Conservation (phyloP, 2,113 vertebrate genomes). For the Pelusios castaneus region DNA sequence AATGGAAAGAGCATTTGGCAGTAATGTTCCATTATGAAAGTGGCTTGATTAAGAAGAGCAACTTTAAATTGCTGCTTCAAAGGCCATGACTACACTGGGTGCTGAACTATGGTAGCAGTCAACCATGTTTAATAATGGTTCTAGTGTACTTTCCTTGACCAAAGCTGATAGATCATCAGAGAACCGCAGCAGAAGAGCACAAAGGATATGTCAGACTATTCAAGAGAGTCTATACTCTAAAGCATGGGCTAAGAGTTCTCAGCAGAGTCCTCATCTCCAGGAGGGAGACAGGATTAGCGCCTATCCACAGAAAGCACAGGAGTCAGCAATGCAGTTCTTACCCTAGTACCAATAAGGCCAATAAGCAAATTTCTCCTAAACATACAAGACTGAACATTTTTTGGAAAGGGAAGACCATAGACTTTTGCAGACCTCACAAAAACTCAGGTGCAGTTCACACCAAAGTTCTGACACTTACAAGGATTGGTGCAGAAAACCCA, state of each 20-base stretch:
- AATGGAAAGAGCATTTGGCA: neutral
- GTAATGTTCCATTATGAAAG: neutral
- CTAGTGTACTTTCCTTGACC: neutral
- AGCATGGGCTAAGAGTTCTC: neutral
- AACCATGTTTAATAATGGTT: neutral
- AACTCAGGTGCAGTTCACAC: neutral
- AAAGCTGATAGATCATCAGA: neutral
- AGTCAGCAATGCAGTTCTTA: neutral
- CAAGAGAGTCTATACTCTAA: neutral
- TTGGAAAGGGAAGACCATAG: neutral
- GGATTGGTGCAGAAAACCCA: neutral
- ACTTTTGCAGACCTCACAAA: neutral
- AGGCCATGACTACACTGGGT: neutral
- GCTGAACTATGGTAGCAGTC: neutral
- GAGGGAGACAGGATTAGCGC: neutral
- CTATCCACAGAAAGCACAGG: neutral
- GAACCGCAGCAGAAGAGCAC: neutral
- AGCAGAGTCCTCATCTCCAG: neutral
- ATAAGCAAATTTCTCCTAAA: neutral
- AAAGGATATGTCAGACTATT: neutral
- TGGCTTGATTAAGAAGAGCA: neutral
- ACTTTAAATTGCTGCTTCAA: neutral
- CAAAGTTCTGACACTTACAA: neutral
- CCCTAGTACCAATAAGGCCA: neutral
- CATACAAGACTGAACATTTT: neutral